A percentile compares a stretch with the other conserved stretches of the same genome.
These are phyloP conservation scores for Trachelipus rathkii DNA, from an alignment of 1,140 invertebrate species.

Conservation along the genomic window DNA sequence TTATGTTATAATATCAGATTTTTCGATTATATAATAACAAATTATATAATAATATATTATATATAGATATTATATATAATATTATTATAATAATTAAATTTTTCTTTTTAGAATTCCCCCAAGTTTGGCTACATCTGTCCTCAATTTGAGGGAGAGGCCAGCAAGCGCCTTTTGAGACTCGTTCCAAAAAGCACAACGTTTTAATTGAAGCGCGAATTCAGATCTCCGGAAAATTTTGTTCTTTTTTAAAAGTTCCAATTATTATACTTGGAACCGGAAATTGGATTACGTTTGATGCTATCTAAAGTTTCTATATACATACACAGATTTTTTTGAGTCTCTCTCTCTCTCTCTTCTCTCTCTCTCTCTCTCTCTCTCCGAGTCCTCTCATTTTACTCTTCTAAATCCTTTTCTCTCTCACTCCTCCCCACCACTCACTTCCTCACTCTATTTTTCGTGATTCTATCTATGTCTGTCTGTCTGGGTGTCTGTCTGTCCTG, in stretches of 20 bases:
- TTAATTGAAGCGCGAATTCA: neutral
- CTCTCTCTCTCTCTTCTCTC: neutral
- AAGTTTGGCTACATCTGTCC: neutral
- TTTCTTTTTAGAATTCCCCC: neutral
- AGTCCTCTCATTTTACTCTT: neutral
- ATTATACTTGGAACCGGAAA: neutral
- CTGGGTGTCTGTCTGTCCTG: too few relatives aligned
- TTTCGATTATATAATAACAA: too few relatives aligned
- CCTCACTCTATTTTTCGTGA: too few relatives aligned
- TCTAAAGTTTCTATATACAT: neutral
- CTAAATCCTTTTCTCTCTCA: too few relatives aligned
- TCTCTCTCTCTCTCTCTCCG: neutral
- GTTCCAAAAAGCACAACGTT: neutral
- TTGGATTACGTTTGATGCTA: conserved; percentile 1
- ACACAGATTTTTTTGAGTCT: too few relatives aligned
- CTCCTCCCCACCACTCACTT: too few relatives aligned
- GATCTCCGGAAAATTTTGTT: neutral
- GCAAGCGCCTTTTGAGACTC: neutral
- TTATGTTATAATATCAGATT: too few relatives aligned
- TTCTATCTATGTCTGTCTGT: too few relatives aligned
- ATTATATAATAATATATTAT: too few relatives aligned
- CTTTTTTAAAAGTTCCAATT: neutral
- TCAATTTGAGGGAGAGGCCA: neutral
- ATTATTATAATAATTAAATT: neutral
- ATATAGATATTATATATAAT: too few relatives aligned